Evolutionary conservation across 1,140 invertebrate genomes (phyloP).

Genomic region (Drosophila rhopaloa): DNA sequence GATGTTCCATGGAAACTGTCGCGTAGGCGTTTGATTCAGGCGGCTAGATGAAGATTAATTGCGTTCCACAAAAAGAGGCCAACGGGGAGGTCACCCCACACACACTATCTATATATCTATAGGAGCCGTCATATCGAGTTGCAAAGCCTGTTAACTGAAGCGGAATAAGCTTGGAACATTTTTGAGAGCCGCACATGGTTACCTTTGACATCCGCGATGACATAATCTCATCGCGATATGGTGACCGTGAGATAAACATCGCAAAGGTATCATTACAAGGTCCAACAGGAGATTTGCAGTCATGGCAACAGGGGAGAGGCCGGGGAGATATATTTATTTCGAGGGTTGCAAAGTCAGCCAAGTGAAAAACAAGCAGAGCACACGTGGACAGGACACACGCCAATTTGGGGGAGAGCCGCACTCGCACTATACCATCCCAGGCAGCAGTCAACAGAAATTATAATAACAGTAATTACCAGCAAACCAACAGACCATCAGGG

Average conservation of each 20-base stretch:
- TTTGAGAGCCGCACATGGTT: constrained; percentile 49
- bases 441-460: constrained; percentile 80
- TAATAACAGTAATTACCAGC: constrained; percentile 80
- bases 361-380: constrained; percentile 69
- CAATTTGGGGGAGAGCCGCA: constrained; percentile 15
- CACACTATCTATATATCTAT: neutral
- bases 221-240: constrained; percentile 57
- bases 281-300: constrained; percentile 50
- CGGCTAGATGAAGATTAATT: constrained; percentile 77
- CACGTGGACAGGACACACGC: constrained; percentile 66
- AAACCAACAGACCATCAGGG: constrained; percentile 32
- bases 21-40: constrained; percentile 65
- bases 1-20: constrained; percentile 32
- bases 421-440: constrained; percentile 23
- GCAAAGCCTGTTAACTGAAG: constrained; percentile 51
- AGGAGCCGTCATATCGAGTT: constrained; percentile 42
- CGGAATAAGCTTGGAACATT: constrained; percentile 67
- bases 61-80: constrained; percentile 56
- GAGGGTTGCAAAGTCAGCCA: constrained; percentile 51
- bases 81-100: constrained; percentile 57
- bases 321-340: constrained; percentile 14
- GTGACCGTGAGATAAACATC: constrained; percentile 66
- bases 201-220: constrained; percentile 60
- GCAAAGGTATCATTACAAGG: constrained; percentile 62
- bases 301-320: constrained; percentile 45